Evolutionary conservation across 2,888 invertebrate species (phyloP).

Genomic region (Ecliptopera silaceata): DNA sequence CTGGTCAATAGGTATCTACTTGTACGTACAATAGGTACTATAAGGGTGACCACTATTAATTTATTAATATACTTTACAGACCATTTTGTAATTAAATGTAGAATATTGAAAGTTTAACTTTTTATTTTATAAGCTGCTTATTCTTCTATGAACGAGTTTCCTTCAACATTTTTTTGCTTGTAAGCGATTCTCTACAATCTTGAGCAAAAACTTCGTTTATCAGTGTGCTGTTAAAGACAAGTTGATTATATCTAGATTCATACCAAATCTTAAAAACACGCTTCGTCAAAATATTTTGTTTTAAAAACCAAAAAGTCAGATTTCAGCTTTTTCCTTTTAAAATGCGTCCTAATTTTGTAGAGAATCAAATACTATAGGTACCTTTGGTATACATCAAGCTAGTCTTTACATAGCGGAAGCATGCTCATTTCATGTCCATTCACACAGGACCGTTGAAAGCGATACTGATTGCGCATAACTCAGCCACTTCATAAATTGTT

Average conservation of each 20-base stretch:
- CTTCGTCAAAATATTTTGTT: no score
- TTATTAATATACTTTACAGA: conserved; percentile 1
- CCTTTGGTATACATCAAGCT: conserved; percentile 20
- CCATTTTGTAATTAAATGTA: no score
- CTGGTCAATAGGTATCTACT: conserved; percentile 6
- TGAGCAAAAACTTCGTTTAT: no score
- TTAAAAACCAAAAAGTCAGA: no score
- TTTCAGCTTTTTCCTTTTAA: neutral
- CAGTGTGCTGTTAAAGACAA: no score
- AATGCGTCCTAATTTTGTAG: conserved; percentile 17
- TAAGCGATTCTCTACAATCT: no score
- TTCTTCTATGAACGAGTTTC: no score
- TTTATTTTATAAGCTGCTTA: no score
- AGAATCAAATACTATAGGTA: conserved; percentile 24
- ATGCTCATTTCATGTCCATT: conserved; percentile 57
- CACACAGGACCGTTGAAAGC: conserved; percentile 57
- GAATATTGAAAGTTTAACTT: no score
- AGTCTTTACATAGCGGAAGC: conserved; percentile 40
- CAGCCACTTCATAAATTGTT: conserved; percentile 56
- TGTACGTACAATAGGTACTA: neutral
- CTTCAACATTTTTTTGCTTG: no score
- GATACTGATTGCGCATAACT: conserved; percentile 67
- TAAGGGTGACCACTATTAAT: conserved; percentile 10
- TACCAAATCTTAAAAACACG: no score
- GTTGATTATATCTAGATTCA: no score